Percentiles rank a stretch among this genome's conserved stretches.
These are phyloP conservation scores for Aphaenogaster ashmeadi DNA, from an alignment of 1,140 invertebrate genomes.

Conservation along the genomic window DNA sequence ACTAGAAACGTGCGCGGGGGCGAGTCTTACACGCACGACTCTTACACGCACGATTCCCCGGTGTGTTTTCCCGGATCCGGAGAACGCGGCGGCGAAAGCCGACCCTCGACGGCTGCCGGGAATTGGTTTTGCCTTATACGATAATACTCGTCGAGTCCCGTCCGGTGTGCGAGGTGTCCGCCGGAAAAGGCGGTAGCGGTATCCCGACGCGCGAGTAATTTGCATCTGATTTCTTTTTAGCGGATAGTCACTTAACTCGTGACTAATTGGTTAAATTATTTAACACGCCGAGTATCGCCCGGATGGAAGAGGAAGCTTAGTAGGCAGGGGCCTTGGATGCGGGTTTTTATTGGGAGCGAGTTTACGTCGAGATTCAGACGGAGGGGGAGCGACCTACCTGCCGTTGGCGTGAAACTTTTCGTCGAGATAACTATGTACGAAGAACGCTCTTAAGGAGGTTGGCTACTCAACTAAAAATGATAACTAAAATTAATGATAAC, in stretches of 20 bases:
- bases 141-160: conserved; percentile 5
- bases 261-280: conserved; percentile 54
- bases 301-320: not conserved
- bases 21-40: not conserved
- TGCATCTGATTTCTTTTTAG: conserved; percentile 48
- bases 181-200: conserved; percentile 43
- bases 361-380: conserved; percentile 29
- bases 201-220: conserved; percentile 52
- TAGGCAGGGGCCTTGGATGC: not conserved
- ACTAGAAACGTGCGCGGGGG: conserved; percentile 28
- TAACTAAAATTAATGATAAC: too few species aligned
- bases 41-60: not conserved
- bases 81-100: not conserved
- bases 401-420: conserved; percentile 23
- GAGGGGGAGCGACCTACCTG: not conserved
- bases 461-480: too few species aligned
- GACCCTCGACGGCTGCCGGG: conserved; percentile 28
- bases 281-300: conserved; percentile 28
- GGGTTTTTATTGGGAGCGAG: conserved; percentile 5
- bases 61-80: not conserved
- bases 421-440: not conserved
- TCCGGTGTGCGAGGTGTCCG: conserved; percentile 22
- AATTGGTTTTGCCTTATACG: conserved; percentile 41
- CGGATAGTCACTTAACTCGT: conserved; percentile 42
- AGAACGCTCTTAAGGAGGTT: not conserved